A percentile compares a stretch with the other conserved stretches of the same genome.
Conservation (phyloP, 1,140 invertebrate genomes). For the Caerostris extrusa region DNA sequence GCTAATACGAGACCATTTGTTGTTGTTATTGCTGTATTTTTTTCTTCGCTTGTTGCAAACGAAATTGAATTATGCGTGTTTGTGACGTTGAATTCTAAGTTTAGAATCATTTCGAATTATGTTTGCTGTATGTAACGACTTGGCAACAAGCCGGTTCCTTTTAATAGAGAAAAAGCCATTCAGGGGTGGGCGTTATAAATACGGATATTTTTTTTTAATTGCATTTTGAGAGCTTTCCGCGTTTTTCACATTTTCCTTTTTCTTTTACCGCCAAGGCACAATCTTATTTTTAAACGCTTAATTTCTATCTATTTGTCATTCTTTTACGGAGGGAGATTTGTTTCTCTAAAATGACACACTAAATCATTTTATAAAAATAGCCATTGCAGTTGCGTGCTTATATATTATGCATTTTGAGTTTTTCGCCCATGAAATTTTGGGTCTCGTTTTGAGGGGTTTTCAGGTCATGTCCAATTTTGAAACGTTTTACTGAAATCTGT, state of each 20-base stretch:
- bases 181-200: not conserved
- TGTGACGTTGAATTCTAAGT: slow-evolving; percentile 41
- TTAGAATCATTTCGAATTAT: slow-evolving; percentile 54
- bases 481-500: too few species aligned
- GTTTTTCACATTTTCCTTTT: not conserved
- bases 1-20: not conserved
- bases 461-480: too few species aligned
- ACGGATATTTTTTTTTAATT: slow-evolving; percentile 22
- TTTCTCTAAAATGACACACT: too few species aligned
- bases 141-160: slow-evolving; percentile 38
- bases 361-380: too few species aligned
- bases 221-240: not conserved
- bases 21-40: not conserved
- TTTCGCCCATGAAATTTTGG: too few species aligned
- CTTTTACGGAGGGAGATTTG: too few species aligned
- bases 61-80: slow-evolving; percentile 23
- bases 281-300: not conserved
- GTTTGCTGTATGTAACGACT: not conserved
- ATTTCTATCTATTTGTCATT: not conserved
- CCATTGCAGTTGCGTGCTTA: too few species aligned
- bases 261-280: too few species aligned
- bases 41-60: not conserved
- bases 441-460: too few species aligned
- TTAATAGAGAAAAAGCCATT: slow-evolving; percentile 39
- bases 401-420: too few species aligned